Percentiles rank a stretch among this genome's conserved stretches.
phyloP scores from a whole-genome alignment of 2,113 vertebrate species.

The Callithrix jacchus region DNA sequence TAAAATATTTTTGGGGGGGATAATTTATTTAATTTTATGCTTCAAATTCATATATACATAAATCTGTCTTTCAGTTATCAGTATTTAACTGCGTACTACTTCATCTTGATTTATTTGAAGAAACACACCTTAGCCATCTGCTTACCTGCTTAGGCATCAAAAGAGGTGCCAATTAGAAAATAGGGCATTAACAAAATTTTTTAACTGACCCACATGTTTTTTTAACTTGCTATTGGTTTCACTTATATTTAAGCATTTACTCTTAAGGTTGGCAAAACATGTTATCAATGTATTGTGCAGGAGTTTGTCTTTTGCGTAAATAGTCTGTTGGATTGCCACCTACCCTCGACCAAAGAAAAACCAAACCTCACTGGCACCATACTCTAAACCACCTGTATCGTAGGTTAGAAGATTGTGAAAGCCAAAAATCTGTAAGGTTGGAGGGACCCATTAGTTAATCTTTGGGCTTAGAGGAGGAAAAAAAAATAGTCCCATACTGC shows the following conservation, averaged over 20 bases:
- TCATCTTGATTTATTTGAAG: not conserved
- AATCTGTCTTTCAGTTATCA: conserved; percentile 39
- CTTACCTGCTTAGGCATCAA: conserved; percentile 46
- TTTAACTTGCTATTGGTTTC: not conserved
- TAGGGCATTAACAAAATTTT: not conserved
- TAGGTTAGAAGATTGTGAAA: not conserved
- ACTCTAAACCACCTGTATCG: not conserved
- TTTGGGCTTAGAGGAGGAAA: conserved; percentile 3
- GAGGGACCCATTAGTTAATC: conserved; percentile 8
- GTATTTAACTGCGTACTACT: conserved; percentile 44
- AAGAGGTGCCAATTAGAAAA: conserved; percentile 44
- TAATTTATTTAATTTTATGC: conserved; percentile 74
- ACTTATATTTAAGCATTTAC: not conserved
- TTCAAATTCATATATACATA: conserved; percentile 72
- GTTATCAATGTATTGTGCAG: not conserved
- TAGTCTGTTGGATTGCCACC: not conserved
- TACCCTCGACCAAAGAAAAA: not conserved
- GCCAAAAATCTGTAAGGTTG: conserved; percentile 19
- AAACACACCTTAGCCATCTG: not conserved
- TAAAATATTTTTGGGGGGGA: too few relatives aligned
- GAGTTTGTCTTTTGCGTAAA: not conserved
- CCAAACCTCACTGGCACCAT: not conserved
- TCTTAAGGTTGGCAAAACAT: not conserved
- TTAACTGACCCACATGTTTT: not conserved
- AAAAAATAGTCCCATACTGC: conserved; percentile 24